Conservation (phyloP, 2,113 vertebrate genomes). For the Chlamydotis undulata region DNA sequence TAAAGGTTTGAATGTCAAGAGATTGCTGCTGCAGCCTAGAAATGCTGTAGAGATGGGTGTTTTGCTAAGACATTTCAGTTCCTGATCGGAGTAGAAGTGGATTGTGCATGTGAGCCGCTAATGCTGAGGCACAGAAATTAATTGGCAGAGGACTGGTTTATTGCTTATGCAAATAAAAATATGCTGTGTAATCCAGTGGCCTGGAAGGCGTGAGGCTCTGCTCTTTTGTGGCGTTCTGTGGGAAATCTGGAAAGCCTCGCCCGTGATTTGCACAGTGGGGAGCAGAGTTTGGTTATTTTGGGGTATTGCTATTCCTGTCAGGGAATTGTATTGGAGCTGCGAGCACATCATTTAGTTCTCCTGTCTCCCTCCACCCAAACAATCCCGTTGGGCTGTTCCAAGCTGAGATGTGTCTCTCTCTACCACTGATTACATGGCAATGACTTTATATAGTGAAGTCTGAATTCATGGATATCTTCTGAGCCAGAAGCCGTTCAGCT, state of each 20-base stretch:
- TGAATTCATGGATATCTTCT: fast-evolving
- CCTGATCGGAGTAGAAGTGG: background rate
- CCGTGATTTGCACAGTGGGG: slow-evolving; percentile 14
- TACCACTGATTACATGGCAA: background rate
- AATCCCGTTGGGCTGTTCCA: background rate
- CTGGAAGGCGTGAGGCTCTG: background rate
- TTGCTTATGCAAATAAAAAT: slow-evolving; percentile 10
- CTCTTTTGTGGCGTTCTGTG: slow-evolving; percentile 2
- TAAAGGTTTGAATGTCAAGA: background rate
- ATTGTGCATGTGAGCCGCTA: background rate
- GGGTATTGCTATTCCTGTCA: slow-evolving; percentile 29
- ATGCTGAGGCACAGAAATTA: background rate
- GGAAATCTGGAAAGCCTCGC: slow-evolving; percentile 21
- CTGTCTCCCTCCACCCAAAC: background rate
- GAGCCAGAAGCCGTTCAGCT: background rate
- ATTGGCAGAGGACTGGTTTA: background rate
- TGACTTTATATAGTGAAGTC: background rate
- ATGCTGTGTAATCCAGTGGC: background rate
- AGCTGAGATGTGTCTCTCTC: background rate
- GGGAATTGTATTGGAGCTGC: background rate
- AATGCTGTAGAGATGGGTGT: background rate
- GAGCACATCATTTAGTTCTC: background rate
- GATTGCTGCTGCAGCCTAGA: background rate
- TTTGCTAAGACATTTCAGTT: background rate
- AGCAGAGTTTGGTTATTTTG: slow-evolving; percentile 32